A percentile compares a stretch with the other conserved stretches of the same genome.
Conservation (phyloP, 1,140 invertebrate species). For the Orius insidiosus region DNA sequence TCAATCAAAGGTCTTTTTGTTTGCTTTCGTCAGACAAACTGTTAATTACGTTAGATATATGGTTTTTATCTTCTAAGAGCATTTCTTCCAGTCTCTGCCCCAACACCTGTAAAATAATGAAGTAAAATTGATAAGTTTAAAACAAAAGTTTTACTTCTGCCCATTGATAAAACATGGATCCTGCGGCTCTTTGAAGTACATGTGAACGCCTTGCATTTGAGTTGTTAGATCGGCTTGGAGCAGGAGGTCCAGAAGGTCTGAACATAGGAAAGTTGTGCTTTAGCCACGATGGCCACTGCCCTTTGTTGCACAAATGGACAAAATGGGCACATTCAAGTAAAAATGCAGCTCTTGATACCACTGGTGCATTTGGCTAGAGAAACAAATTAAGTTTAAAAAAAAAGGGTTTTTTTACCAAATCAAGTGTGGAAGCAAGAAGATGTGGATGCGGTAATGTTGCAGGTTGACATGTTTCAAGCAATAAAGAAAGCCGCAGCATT, state of each 20-base stretch:
- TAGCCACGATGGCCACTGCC: conserved; percentile 95
- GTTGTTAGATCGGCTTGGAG: conserved; percentile 24
- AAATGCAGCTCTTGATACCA: conserved; percentile 78
- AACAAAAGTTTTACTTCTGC: conserved; percentile 80
- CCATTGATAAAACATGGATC: conserved; percentile 94
- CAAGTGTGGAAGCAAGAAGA: conserved; percentile 82
- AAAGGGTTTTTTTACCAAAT: conserved; percentile 66
- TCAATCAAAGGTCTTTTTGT: conserved; percentile 69
- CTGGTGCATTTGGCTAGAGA: conserved; percentile 76
- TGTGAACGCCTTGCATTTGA: conserved; percentile 51
- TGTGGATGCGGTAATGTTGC: conserved; percentile 90
- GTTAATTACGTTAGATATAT: conserved; percentile 45
- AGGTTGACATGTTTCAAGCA: conserved; percentile 87
- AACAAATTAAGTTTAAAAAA: conserved; percentile 4
- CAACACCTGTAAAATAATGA: conserved; percentile 38
- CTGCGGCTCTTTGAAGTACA: conserved; percentile 75
- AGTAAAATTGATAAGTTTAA: neutral
- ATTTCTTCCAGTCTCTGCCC: conserved; percentile 75
- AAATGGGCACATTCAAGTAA: conserved; percentile 90
- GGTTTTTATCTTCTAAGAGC: conserved; percentile 52
- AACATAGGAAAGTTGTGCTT: conserved; percentile 68
- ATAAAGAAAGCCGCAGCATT: conserved; percentile 69
- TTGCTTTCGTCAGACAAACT: conserved; percentile 65
- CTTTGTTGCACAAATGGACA: conserved; percentile 93
- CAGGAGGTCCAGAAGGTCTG: conserved; percentile 48